Evolutionary conservation across 2,113 vertebrate genomes (phyloP).

Genomic region (Bos javanicus): DNA sequence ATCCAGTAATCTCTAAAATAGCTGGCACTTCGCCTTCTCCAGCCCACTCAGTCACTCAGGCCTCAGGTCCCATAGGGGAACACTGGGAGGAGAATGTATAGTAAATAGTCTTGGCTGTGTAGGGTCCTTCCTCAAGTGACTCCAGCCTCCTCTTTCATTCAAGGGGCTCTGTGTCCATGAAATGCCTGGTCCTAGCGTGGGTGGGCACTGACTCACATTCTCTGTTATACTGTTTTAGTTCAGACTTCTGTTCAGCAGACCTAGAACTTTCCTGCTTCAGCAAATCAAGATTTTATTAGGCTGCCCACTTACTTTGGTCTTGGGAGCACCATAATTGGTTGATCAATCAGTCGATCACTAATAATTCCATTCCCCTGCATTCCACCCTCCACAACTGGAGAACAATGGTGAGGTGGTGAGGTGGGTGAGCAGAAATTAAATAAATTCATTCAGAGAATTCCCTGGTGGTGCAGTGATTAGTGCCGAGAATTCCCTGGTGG

Average conservation of each 20-base stretch:
- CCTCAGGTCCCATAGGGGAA: background rate
- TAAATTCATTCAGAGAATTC: background rate
- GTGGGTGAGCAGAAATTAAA: background rate
- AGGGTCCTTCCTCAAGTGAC: background rate
- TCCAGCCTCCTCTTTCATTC: background rate
- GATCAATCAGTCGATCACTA: background rate
- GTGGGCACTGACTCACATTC: background rate
- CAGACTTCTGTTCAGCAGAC: background rate
- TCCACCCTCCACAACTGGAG: background rate
- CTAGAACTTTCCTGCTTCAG: background rate
- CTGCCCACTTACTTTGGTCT: background rate
- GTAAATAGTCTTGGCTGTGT: rapidly evolving
- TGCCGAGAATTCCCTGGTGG: background rate
- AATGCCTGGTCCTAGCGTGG: background rate
- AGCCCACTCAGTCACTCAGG: background rate
- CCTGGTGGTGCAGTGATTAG: background rate
- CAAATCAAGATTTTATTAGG: background rate
- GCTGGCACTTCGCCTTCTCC: background rate
- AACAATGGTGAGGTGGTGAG: background rate
- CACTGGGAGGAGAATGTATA: background rate
- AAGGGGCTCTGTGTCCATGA: background rate
- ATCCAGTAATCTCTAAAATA: background rate
- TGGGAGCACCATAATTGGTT: background rate
- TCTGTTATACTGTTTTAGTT: background rate
- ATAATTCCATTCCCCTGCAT: background rate